A percentile compares a stretch with the other conserved stretches of the same genome.
Conservation (phyloP, 1,140 invertebrate species). For the Hylaeus volcanicus region DNA sequence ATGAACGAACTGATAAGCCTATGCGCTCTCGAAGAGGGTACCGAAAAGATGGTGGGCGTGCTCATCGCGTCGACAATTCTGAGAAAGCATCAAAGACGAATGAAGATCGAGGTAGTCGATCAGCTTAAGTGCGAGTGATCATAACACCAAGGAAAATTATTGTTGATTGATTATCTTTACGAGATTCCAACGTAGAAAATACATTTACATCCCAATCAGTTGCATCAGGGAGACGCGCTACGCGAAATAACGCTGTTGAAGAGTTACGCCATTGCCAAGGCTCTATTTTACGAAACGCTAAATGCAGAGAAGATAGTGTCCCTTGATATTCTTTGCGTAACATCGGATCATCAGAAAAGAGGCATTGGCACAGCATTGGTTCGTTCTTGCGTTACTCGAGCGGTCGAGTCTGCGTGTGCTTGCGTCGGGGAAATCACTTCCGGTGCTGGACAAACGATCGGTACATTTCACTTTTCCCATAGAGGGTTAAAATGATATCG, state of each 20-base stretch:
- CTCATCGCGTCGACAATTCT: conserved; percentile 27
- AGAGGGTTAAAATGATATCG: no score
- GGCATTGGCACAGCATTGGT: conserved; percentile 57
- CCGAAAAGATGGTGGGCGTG: conserved; percentile 46
- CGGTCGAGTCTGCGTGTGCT: not conserved
- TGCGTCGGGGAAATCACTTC: conserved; percentile 56
- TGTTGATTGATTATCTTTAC: no score
- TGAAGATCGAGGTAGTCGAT: not conserved
- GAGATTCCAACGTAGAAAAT: no score
- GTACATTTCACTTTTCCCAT: conserved; percentile 11
- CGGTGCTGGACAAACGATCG: conserved; percentile 42
- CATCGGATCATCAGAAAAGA: conserved; percentile 8
- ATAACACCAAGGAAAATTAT: no score
- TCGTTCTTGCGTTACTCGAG: conserved; percentile 43
- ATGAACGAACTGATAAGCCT: conserved; percentile 38
- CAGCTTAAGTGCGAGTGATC: no score
- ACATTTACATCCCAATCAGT: no score
- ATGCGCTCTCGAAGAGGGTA: conserved; percentile 58
- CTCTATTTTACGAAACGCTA: conserved; percentile 1
- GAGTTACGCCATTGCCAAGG: not conserved
- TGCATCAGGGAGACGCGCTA: conserved; percentile 20
- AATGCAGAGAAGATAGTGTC: conserved; percentile 30
- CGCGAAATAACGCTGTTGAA: conserved; percentile 11
- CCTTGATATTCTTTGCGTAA: conserved; percentile 54
- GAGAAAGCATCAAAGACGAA: not conserved